A percentile compares a stretch with the other conserved stretches of the same genome.
These are phyloP conservation scores for Megalurothrips usitatus DNA, from an alignment of 2,888 invertebrate genomes.

Conservation along the genomic window DNA sequence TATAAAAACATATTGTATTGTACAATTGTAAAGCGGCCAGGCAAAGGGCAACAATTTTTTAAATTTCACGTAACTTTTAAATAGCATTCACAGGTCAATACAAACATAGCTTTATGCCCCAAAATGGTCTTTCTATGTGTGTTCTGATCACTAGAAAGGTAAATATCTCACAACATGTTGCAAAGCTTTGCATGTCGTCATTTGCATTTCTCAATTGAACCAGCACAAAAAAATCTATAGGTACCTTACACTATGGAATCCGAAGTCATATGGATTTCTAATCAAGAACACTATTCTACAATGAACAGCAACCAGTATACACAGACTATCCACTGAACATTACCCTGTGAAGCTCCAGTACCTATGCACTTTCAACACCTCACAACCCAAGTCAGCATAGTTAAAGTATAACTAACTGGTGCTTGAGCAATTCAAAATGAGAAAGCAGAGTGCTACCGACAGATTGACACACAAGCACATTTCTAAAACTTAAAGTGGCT, in stretches of 20 bases:
- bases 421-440: slow-evolving; percentile 8
- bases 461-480: neutral
- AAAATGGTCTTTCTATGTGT: too few relatives aligned
- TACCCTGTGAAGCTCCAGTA: slow-evolving; percentile 18
- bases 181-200: too few relatives aligned
- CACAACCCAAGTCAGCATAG: neutral
- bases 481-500: neutral
- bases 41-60: neutral
- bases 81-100: too few relatives aligned
- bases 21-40: neutral
- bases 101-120: too few relatives aligned
- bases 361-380: neutral
- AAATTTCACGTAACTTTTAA: neutral
- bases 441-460: neutral
- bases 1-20: too few relatives aligned
- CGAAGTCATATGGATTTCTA: too few relatives aligned
- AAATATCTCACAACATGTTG: too few relatives aligned
- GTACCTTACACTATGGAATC: too few relatives aligned
- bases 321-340: neutral
- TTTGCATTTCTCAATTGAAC: too few relatives aligned
- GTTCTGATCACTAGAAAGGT: too few relatives aligned
- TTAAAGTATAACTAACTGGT: neutral
- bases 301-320: neutral
- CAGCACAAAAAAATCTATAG: too few relatives aligned
- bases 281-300: neutral